Conservation (phyloP, 2,888 invertebrate species). For the Acrobasis consociella region DNA sequence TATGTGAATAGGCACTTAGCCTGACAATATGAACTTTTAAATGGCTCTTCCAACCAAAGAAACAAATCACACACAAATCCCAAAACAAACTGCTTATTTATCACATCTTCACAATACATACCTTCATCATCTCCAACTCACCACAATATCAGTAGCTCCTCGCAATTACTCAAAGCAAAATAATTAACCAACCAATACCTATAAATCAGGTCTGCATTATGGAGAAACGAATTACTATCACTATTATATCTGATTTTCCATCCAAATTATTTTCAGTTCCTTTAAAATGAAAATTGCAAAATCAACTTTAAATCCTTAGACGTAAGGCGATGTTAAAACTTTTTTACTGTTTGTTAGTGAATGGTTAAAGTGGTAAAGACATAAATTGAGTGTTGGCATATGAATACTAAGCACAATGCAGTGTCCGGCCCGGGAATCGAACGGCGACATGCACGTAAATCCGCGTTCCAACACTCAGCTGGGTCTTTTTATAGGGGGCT, state of each 20-base stretch:
- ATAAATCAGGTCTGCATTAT: conserved; percentile 66
- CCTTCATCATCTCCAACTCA: conserved; percentile 19
- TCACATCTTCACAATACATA: neutral
- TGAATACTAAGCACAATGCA: conserved; percentile 71
- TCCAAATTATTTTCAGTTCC: conserved; percentile 24
- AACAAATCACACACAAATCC: neutral
- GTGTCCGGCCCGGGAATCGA: conserved; percentile 51
- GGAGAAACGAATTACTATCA: conserved; percentile 51
- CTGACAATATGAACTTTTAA: no score
- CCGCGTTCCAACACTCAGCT: conserved; percentile 52
- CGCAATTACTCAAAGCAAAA: conserved; percentile 68
- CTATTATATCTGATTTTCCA: conserved; percentile 55
- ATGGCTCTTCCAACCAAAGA: no score
- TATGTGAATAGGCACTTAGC: no score
- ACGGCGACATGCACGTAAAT: conserved; percentile 59
- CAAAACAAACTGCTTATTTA: neutral
- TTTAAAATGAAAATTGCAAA: conserved; percentile 21
- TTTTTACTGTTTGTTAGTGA: conserved; percentile 7
- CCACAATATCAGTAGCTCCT: conserved; percentile 38
- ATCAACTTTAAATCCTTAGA: conserved; percentile 27
- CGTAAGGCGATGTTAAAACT: conserved; percentile 1
- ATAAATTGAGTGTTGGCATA: conserved; percentile 74
- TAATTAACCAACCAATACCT: conserved; percentile 64
- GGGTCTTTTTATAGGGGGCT: conserved; percentile 41
- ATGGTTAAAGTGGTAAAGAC: conserved; percentile 39